These are phyloP conservation scores for Coenonympha arcania DNA, from an alignment of 2,888 invertebrate genomes.

Conservation along the genomic window DNA sequence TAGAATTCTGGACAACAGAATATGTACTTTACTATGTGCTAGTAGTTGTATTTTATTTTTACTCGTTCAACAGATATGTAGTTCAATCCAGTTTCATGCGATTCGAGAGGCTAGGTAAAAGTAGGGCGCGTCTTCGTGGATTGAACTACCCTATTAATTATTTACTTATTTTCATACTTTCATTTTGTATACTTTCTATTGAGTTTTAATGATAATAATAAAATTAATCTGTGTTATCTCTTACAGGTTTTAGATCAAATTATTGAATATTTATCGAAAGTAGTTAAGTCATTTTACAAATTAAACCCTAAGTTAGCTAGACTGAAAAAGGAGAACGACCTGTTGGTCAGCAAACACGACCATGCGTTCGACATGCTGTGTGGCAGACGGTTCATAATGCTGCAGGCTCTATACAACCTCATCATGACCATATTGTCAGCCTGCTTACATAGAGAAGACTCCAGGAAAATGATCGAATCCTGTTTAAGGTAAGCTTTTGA, in stretches of 20 bases:
- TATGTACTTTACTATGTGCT: too few relatives aligned
- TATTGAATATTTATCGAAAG: slow-evolving; percentile 66
- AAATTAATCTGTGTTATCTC: neutral
- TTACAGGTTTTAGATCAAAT: slow-evolving; percentile 76
- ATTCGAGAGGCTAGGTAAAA: too few relatives aligned
- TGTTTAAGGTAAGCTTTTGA: slow-evolving; percentile 74
- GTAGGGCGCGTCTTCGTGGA: too few relatives aligned
- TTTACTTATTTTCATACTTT: too few relatives aligned
- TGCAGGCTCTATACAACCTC: slow-evolving; percentile 71
- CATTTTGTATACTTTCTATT: too few relatives aligned
- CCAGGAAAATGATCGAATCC: slow-evolving; percentile 72
- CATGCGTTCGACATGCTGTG: slow-evolving; percentile 71
- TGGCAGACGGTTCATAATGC: slow-evolving; percentile 70
- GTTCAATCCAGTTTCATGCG: too few relatives aligned
- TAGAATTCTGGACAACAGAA: too few relatives aligned
- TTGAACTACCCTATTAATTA: too few relatives aligned
- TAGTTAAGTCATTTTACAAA: slow-evolving; percentile 70
- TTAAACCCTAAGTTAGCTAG: slow-evolving; percentile 67
- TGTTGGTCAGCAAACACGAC: slow-evolving; percentile 63
- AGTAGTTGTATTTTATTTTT: too few relatives aligned
- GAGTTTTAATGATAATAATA: too few relatives aligned
- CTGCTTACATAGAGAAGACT: slow-evolving; percentile 73
- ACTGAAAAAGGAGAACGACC: slow-evolving; percentile 57
- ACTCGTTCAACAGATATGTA: too few relatives aligned
- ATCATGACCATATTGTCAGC: slow-evolving; percentile 68